Conservation (phyloP, 2,797 vertebrate species). For the Acanthurus lineatus region DNA sequence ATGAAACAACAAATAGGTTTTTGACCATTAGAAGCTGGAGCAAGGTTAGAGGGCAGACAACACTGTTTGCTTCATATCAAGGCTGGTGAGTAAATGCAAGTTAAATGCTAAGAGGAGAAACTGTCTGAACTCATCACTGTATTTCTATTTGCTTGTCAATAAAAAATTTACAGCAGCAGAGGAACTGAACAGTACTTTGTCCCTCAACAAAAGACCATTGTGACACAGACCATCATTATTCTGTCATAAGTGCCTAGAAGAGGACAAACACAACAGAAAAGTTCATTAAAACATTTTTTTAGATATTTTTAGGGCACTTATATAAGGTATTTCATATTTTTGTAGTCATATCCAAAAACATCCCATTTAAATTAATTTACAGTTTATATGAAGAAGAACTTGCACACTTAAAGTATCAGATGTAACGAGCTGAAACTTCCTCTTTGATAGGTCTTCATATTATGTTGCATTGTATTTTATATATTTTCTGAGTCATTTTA, state of each 20-base stretch:
- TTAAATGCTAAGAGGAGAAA: not conserved
- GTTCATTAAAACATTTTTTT: not conserved
- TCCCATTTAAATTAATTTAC: not conserved
- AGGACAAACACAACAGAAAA: not conserved
- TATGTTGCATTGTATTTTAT: not conserved
- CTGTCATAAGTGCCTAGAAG: not conserved
- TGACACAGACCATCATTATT: not conserved
- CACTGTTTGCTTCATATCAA: not conserved
- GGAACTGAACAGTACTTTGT: not conserved
- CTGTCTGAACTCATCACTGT: not conserved
- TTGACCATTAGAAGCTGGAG: not conserved
- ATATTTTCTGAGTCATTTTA: not conserved
- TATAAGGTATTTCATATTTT: not conserved
- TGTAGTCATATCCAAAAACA: not conserved
- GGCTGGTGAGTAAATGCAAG: not conserved
- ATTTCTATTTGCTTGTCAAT: too few relatives aligned
- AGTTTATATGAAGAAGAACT: not conserved
- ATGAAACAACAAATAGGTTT: not conserved
- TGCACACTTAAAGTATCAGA: not conserved
- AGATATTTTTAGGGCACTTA: constrained; percentile 1
- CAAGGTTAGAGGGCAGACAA: not conserved
- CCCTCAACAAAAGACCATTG: too few relatives aligned
- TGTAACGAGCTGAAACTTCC: not conserved
- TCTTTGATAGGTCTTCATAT: not conserved
- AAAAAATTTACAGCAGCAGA: not conserved